These are phyloP conservation scores for Timema podura DNA, from an alignment of 2,888 invertebrate genomes.

Conservation along the genomic window DNA sequence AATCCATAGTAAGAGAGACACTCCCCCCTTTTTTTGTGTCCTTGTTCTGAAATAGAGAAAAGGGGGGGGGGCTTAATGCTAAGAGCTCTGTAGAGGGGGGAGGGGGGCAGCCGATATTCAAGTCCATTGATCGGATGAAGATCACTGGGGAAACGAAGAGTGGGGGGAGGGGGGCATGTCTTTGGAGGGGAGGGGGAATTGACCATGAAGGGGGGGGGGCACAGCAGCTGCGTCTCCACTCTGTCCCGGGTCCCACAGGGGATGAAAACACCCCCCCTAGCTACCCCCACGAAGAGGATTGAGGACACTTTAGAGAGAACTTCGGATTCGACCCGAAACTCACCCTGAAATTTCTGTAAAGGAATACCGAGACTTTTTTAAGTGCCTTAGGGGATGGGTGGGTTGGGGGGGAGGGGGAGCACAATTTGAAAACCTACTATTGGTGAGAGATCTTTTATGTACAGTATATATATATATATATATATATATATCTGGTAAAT, in stretches of 20 bases:
- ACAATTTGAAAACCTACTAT: no score
- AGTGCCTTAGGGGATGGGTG: no score
- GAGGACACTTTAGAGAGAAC: constrained; percentile 5
- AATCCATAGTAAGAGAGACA: no score
- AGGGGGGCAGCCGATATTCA: constrained; percentile 22
- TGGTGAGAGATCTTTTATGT: no score
- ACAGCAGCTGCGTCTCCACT: constrained; percentile 16
- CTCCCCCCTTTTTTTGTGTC: no score
- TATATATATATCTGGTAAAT: no score
- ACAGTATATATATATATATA: no score
- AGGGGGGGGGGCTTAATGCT: background rate
- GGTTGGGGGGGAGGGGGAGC: no score
- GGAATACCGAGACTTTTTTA: no score
- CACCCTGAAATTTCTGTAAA: no score
- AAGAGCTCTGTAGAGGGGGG: background rate
- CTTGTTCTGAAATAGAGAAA: background rate
- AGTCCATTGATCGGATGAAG: constrained; percentile 23
- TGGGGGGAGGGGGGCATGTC: background rate
- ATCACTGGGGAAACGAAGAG: constrained; percentile 17
- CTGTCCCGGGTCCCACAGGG: constrained; percentile 11
- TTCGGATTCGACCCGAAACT: background rate
- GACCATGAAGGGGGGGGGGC: constrained; percentile 16
- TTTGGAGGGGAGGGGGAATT: constrained; percentile 6
- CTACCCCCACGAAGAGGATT: constrained; percentile 5
- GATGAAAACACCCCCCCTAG: background rate